Evolutionary conservation across 2,797 vertebrate genomes (phyloP), one percentile per base, ranked within the genome.

Genomic region (Chaetophractus vellerosus): DNA sequence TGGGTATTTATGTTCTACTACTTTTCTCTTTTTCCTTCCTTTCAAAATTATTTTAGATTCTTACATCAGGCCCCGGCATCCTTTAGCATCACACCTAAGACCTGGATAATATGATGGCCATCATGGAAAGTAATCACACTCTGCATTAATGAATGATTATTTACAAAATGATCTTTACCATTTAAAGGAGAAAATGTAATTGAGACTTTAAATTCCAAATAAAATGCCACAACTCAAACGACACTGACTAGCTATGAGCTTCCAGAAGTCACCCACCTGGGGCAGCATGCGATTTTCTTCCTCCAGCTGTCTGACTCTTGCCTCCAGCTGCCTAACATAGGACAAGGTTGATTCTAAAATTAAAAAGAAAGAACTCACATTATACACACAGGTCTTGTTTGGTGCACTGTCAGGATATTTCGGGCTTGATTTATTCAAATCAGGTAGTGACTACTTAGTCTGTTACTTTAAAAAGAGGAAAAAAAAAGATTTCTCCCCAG

Each of bases 251-350:
- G 79, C 98, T 98, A 91, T 66, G n/a, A 93, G 93, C 97, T 98
- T 94, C 97, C 88, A 78, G 92, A 98, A 98, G 97, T 97, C 98
- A 98, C 98, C 98, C 98, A 99, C 98, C 98, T 99, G 98, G 98
- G 98, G 98, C 97, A 98, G 98, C 98, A 98, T 97, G 98, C 98
- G 98, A 96, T 98, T 99, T 97, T 99, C 98, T 97, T 99, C 98
- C 97, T 99, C 98, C 98, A 99, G 98, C 98, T 99, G 98, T 98
- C 98, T 99, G 97, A 99, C 98, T 98, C 98, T 98, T 94, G 98
- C 98, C 98, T 99, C 98, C 98, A 99, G 98, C 98, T 99, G 98
- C 98, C 98, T 99, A 98, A 99, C 98, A 98, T 99, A 98, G 98
- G 98, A 98, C 98, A 99, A 98, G 97, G 98, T 98, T 98, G 98